Evolutionary conservation across 2,113 vertebrate genomes (phyloP).

Genomic region (Anser brachyrhynchus): DNA sequence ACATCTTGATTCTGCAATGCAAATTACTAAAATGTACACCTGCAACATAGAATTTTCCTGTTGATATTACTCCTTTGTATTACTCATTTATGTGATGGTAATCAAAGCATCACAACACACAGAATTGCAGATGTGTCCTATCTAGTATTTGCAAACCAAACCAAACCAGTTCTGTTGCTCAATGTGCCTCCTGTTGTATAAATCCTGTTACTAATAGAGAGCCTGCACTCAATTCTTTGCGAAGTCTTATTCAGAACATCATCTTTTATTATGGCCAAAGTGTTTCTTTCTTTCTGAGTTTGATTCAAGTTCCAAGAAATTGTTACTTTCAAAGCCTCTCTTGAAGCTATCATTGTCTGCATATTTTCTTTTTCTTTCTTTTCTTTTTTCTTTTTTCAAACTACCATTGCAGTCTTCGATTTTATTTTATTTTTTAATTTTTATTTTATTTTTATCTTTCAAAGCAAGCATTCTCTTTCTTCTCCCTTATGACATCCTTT

Average conservation of each 20-base stretch:
- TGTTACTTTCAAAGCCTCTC: not conserved
- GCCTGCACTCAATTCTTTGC: not conserved
- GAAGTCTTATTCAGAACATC: not conserved
- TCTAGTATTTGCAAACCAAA: not conserved
- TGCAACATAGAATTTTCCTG: not conserved
- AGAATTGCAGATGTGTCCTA: not conserved
- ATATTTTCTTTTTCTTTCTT: not conserved
- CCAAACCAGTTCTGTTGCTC: not conserved
- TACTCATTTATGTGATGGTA: not conserved
- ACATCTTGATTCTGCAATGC: constrained; percentile 11
- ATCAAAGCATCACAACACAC: not conserved
- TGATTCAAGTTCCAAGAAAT: not conserved
- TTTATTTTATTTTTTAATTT: too few relatives aligned
- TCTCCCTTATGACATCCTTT: not conserved
- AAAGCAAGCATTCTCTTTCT: not conserved
- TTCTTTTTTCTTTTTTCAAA: not conserved
- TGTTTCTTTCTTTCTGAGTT: not conserved
- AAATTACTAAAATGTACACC: not conserved
- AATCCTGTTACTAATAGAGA: not conserved
- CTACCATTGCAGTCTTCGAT: not conserved
- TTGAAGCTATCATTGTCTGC: not conserved
- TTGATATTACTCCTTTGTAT: not conserved
- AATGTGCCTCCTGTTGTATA: not conserved
- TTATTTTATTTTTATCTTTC: not conserved
- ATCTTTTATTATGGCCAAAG: not conserved